Conservation (phyloP, 2,797 vertebrate species). For the Pterois miles region DNA sequence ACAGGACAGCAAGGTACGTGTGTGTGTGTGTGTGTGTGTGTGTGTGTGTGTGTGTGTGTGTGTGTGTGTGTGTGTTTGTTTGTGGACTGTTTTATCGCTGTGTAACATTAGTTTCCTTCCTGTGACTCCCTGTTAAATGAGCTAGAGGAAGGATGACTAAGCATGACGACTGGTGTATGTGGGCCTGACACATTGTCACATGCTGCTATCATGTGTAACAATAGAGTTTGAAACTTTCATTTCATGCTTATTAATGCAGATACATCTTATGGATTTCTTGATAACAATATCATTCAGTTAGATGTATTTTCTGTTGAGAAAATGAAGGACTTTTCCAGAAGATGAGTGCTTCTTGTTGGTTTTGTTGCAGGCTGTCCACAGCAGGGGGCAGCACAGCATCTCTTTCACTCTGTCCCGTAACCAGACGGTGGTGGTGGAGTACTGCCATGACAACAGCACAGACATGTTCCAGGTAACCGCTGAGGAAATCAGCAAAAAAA, state of each 20-base stretch:
- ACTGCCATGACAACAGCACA: slow-evolving; percentile 94
- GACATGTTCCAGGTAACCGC: slow-evolving; percentile 97
- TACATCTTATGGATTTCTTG: neutral
- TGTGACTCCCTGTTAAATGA: slow-evolving; percentile 38
- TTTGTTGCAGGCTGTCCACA: slow-evolving; percentile 91
- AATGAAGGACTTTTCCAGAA: neutral
- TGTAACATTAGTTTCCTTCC: slow-evolving; percentile 56
- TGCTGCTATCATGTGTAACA: neutral
- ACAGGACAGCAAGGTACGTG: slow-evolving; percentile 92
- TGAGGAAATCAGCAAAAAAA: neutral
- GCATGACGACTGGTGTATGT: neutral
- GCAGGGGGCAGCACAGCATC: slow-evolving; percentile 97
- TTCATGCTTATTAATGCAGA: neutral
- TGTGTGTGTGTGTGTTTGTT: neutral
- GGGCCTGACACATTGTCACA: neutral
- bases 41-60: too few relatives aligned
- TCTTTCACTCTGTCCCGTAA: slow-evolving; percentile 95
- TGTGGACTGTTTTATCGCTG: slow-evolving; percentile 20
- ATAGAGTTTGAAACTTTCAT: neutral
- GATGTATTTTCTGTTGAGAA: neutral
- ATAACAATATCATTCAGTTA: neutral
- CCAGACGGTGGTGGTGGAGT: slow-evolving; percentile 98
- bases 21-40: neutral
- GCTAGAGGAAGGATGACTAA: slow-evolving; percentile 57
- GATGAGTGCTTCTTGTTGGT: slow-evolving; percentile 16